These are phyloP conservation scores for Cephalotes varians DNA, from an alignment of 2,888 invertebrate species.

Conservation along the genomic window DNA sequence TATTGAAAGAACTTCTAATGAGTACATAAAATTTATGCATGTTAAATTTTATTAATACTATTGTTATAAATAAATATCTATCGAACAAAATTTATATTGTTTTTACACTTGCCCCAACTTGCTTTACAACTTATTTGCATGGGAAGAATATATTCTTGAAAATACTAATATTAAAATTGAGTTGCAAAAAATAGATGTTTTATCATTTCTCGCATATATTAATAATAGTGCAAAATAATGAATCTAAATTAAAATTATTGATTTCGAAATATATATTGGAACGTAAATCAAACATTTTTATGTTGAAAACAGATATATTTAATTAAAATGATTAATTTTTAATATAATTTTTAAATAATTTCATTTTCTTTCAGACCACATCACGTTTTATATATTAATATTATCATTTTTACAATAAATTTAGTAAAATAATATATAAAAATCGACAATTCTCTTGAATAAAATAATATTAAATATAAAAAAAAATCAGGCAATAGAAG, in stretches of 20 bases:
- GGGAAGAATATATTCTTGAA: not conserved
- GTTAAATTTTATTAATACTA: too few relatives aligned
- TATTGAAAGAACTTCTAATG: slow-evolving; percentile 6
- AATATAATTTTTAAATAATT: slow-evolving; percentile 6
- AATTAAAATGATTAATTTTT: not conserved
- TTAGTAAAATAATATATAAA: slow-evolving; percentile 31
- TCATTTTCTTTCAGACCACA: not conserved
- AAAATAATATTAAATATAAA: slow-evolving; percentile 35
- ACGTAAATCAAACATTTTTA: slow-evolving; percentile 1
- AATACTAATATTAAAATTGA: not conserved
- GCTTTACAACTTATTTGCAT: not conserved
- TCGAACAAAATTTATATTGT: not conserved
- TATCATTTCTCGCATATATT: not conserved
- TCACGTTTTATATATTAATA: not conserved
- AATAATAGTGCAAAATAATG: not conserved
- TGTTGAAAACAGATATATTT: not conserved
- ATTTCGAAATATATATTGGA: not conserved
- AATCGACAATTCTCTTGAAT: slow-evolving; percentile 42
- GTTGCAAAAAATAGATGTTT: not conserved
- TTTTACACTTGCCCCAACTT: slow-evolving; percentile 5
- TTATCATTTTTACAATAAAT: slow-evolving; percentile 12
- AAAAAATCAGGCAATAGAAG: not conserved
- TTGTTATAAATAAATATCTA: not conserved
- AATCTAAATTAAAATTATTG: not conserved
- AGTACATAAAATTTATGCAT: not conserved